phyloP scores from a whole-genome alignment of 1,140 invertebrate genomes.

The Aphelinus atriplicis region DNA sequence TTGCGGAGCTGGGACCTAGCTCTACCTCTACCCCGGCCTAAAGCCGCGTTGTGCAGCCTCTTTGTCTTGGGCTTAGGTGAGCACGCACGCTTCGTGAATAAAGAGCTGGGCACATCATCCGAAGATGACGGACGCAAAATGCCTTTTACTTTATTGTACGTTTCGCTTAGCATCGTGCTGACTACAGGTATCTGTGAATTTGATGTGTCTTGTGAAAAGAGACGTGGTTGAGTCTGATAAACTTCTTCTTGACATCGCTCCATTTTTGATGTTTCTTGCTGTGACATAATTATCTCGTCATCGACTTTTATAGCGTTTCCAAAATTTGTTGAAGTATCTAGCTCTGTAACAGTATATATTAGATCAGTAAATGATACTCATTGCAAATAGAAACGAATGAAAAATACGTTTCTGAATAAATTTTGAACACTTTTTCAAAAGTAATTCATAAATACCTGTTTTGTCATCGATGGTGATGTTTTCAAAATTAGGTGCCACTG shows the following conservation, averaged over 20 bases:
- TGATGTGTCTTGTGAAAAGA: not conserved
- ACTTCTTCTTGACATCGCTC: too few species aligned
- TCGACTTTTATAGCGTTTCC: constrained; percentile 20
- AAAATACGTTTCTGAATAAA: not conserved
- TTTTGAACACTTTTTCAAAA: not conserved
- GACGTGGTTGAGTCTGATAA: too few species aligned
- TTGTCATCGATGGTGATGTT: constrained; percentile 1
- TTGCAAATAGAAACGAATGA: not conserved
- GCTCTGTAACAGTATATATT: not conserved
- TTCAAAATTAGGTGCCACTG: too few species aligned
- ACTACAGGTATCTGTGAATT: not conserved
- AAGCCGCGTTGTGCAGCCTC: constrained; percentile 41
- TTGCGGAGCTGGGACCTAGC: constrained; percentile 49
- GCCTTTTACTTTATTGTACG: constrained; percentile 39
- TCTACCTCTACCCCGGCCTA: constrained; percentile 46
- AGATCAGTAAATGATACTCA: not conserved
- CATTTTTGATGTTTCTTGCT: not conserved
- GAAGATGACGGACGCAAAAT: constrained; percentile 14
- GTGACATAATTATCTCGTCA: constrained; percentile 14
- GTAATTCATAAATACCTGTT: constrained; percentile 15
- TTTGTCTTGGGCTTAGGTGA: constrained; percentile 42
- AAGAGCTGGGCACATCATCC: constrained; percentile 22
- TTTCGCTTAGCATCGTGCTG: constrained; percentile 26
- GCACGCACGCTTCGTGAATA: constrained; percentile 38
- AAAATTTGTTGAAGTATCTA: constrained; percentile 23